Conservation (phyloP, 2,113 vertebrate genomes). For the Notothenia rossii region DNA sequence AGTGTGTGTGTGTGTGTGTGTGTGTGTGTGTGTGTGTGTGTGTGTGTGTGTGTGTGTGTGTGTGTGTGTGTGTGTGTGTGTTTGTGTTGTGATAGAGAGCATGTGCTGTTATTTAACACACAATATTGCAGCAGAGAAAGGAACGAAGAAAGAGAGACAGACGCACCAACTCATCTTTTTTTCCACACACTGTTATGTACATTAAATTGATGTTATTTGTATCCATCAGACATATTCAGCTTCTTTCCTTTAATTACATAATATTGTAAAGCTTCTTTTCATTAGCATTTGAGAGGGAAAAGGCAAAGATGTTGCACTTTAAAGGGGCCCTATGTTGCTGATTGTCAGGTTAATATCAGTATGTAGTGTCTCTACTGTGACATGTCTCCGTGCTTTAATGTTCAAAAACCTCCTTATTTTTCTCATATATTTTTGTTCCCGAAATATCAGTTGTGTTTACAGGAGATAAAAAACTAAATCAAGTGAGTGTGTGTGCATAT, state of each 20-base stretch:
- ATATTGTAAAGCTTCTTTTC: too few species aligned
- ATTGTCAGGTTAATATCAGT: background rate
- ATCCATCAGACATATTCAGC: too few species aligned
- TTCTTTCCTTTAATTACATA: too few species aligned
- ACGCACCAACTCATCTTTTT: background rate
- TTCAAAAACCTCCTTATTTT: too few species aligned
- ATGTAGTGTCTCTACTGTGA: background rate
- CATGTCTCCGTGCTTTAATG: too few species aligned
- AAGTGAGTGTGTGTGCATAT: conserved; percentile 8
- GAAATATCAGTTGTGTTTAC: conserved; percentile 28
- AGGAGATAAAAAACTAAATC: conserved; percentile 3
- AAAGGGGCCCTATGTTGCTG: background rate
- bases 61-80: too few species aligned
- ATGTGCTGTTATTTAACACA: conserved; percentile 26
- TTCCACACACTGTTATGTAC: too few species aligned
- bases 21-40: too few species aligned
- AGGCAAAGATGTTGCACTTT: conserved; percentile 40
- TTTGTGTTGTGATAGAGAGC: conserved; percentile 6
- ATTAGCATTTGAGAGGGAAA: conserved; percentile 3
- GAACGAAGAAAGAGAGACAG: conserved; percentile 4
- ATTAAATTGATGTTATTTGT: too few species aligned
- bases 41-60: too few species aligned
- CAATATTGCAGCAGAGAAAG: conserved; percentile 44
- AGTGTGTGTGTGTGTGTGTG: conserved; percentile 51
- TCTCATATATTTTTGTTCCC: too few species aligned